These are phyloP conservation scores for Melinaea marsaeus DNA, from an alignment of 2,888 invertebrate species.

Conservation along the genomic window DNA sequence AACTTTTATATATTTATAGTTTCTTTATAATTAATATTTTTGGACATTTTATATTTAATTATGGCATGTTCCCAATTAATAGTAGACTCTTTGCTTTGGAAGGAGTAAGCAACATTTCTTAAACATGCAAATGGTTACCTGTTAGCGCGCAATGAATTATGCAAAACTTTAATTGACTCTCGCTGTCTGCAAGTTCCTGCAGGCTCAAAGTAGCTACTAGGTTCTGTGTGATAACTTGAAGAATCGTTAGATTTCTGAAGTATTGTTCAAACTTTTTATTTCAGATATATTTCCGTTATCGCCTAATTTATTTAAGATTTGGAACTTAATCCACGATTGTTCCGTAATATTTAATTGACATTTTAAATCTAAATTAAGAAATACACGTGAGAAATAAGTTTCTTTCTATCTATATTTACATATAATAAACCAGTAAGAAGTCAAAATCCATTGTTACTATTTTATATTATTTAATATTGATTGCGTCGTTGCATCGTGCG, in stretches of 20 bases:
- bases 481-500: too few relatives aligned
- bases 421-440: too few relatives aligned
- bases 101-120: neutral
- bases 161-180: constrained; percentile 1
- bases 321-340: too few relatives aligned
- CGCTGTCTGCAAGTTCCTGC: neutral
- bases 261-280: neutral
- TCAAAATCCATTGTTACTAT: too few relatives aligned
- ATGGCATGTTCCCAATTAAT: neutral
- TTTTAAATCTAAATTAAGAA: too few relatives aligned
- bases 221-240: neutral
- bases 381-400: too few relatives aligned
- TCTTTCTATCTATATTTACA: too few relatives aligned
- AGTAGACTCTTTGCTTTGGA: neutral
- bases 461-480: too few relatives aligned
- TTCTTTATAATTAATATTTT: neutral
- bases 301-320: too few relatives aligned
- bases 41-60: neutral
- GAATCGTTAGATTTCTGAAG: neutral
- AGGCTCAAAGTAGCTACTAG: neutral
- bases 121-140: neutral
- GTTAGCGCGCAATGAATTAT: constrained; percentile 1
- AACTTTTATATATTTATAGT: too few relatives aligned
- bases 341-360: too few relatives aligned
- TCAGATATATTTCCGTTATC: too few relatives aligned